Conservation (phyloP, 2,113 vertebrate species). For the Tiliqua scincoides region DNA sequence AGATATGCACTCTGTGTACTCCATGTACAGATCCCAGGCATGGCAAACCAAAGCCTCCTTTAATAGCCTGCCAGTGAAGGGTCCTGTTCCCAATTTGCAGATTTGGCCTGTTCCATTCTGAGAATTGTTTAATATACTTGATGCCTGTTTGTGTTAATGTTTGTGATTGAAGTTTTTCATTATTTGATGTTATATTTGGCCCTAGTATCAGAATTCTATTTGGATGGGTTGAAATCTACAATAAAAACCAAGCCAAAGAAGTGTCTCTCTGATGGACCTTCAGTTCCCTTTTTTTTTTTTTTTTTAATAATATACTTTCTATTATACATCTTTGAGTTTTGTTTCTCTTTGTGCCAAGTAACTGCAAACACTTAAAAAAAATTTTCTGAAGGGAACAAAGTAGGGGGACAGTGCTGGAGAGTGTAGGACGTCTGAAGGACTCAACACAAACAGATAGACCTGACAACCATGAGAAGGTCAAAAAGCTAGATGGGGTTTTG, state of each 20-base stretch:
- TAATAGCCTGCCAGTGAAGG: slow-evolving; percentile 71
- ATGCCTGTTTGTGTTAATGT: slow-evolving; percentile 73
- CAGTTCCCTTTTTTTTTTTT: slow-evolving; percentile 53
- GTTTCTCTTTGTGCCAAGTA: slow-evolving; percentile 49
- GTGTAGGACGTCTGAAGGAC: not conserved
- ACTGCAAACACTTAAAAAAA: slow-evolving; percentile 36
- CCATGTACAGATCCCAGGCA: slow-evolving; percentile 59
- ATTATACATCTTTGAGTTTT: slow-evolving; percentile 54
- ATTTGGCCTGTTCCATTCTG: slow-evolving; percentile 68
- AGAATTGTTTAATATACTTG: slow-evolving; percentile 71
- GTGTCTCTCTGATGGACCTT: slow-evolving; percentile 65
- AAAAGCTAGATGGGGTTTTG: not conserved
- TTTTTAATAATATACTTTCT: not conserved
- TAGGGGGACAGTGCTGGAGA: not conserved
- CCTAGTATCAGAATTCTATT: slow-evolving; percentile 57
- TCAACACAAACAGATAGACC: not conserved
- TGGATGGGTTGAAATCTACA: slow-evolving; percentile 62
- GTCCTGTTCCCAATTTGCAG: slow-evolving; percentile 78
- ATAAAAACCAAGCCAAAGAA: slow-evolving; percentile 69
- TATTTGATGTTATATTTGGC: slow-evolving; percentile 81
- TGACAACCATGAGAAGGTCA: not conserved
- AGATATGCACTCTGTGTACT: slow-evolving; percentile 57
- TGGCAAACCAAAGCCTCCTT: slow-evolving; percentile 68
- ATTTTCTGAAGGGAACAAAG: slow-evolving; percentile 6
- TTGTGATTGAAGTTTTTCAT: slow-evolving; percentile 78